Evolutionary conservation across 2,888 invertebrate genomes (phyloP).

Genomic region (Agapostemon virescens): DNA sequence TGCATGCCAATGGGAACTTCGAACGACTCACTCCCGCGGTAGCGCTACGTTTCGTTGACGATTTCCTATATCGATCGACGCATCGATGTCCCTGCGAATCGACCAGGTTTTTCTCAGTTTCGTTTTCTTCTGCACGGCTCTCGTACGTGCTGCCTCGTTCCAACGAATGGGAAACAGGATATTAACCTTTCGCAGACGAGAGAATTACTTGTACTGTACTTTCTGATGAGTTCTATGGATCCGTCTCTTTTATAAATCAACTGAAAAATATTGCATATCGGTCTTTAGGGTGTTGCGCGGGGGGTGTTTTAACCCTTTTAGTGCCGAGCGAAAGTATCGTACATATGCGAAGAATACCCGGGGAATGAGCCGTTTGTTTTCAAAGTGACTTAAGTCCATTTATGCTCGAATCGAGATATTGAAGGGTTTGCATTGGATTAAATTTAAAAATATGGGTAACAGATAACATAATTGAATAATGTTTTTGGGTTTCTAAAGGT

Average conservation of each 20-base stretch:
- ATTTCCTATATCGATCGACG: neutral
- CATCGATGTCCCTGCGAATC: neutral
- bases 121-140: no score
- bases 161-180: neutral
- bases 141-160: neutral
- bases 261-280: neutral
- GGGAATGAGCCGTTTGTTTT: no score
- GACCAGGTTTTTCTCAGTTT: neutral
- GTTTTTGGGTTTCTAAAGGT: no score
- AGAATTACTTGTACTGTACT: neutral
- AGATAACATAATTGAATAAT: no score
- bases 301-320: no score
- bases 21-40: slow-evolving; percentile 28
- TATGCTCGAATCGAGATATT: no score
- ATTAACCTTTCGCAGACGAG: neutral
- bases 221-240: neutral
- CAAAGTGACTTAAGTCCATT: no score
- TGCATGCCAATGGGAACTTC: slow-evolving; percentile 46
- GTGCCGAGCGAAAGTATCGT: no score
- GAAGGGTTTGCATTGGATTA: no score
- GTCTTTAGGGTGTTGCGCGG: neutral
- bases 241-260: neutral
- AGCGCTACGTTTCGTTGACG: slow-evolving; percentile 21
- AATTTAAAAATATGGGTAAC: no score
- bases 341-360: no score